Conservation (phyloP, 2,888 invertebrate species). For the Acronicta aceris region DNA sequence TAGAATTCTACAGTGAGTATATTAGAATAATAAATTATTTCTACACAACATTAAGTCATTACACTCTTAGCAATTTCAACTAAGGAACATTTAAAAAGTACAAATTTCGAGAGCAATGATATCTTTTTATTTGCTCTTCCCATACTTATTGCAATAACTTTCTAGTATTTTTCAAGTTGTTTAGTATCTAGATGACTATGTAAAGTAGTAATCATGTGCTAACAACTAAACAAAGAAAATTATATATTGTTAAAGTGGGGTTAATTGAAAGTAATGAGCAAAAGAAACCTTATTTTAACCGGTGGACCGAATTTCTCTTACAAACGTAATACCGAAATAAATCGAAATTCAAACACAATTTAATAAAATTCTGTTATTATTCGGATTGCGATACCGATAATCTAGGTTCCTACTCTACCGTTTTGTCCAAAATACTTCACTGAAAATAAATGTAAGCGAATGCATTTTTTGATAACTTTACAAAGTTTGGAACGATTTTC, state of each 20-base stretch:
- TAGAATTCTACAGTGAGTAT: slow-evolving; percentile 78
- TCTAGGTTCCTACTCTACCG: too few relatives aligned
- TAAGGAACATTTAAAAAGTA: not conserved
- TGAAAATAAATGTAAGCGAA: too few relatives aligned
- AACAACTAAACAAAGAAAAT: slow-evolving; percentile 4
- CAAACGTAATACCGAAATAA: too few relatives aligned
- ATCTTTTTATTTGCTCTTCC: slow-evolving; percentile 13
- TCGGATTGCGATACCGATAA: too few relatives aligned
- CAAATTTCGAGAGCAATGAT: not conserved
- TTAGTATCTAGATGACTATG: slow-evolving; percentile 3
- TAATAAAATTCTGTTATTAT: too few relatives aligned
- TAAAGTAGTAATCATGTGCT: not conserved
- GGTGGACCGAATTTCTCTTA: too few relatives aligned
- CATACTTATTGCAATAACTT: not conserved
- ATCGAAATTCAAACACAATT: too few relatives aligned
- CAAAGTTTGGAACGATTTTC: too few relatives aligned
- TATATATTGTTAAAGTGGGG: not conserved
- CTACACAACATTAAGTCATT: not conserved
- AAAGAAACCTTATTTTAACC: not conserved
- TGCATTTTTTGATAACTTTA: too few relatives aligned
- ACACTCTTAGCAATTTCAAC: not conserved
- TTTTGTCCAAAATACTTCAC: too few relatives aligned
- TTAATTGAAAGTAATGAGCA: not conserved
- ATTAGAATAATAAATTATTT: not conserved
- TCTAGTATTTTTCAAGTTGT: slow-evolving; percentile 1